These are phyloP conservation scores for Ursus arctos DNA, from an alignment of 2,113 vertebrate species.

Conservation along the genomic window DNA sequence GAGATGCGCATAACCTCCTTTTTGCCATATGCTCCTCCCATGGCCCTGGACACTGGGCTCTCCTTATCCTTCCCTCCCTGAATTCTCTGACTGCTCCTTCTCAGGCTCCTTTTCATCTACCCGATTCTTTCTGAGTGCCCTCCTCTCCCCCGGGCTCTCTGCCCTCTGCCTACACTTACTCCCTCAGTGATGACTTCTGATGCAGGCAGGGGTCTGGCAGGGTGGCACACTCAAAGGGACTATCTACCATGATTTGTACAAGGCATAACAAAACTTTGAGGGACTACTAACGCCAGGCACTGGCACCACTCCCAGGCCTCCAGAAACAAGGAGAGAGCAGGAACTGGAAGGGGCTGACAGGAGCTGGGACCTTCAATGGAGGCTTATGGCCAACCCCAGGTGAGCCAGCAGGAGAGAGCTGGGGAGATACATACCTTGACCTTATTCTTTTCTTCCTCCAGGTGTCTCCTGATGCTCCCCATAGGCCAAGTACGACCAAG, in stretches of 20 bases:
- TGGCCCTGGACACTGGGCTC: no score
- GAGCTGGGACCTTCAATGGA: neutral
- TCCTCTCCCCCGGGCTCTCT: neutral
- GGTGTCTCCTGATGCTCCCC: neutral
- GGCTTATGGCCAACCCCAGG: neutral
- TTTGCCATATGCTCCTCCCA: neutral
- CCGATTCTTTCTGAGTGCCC: no score
- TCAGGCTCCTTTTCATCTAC: neutral
- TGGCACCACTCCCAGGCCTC: no score
- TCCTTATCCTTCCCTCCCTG: rapidly evolving
- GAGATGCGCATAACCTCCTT: rapidly evolving
- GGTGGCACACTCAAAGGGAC: neutral
- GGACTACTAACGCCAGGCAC: rapidly evolving
- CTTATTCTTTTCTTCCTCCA: neutral
- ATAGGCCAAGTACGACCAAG: rapidly evolving
- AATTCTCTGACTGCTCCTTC: neutral
- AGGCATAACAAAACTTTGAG: rapidly evolving
- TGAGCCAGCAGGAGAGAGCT: neutral
- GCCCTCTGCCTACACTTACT: no score
- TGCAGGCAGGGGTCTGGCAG: neutral
- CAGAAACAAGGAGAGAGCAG: neutral
- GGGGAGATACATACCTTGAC: no score
- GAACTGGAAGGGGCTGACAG: neutral
- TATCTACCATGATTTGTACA: rapidly evolving
- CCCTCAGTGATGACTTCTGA: neutral